A percentile compares a stretch with the other conserved stretches of the same genome.
phyloP scores from a whole-genome alignment of 2,797 vertebrate species.

The Adelosebastes latens region DNA sequence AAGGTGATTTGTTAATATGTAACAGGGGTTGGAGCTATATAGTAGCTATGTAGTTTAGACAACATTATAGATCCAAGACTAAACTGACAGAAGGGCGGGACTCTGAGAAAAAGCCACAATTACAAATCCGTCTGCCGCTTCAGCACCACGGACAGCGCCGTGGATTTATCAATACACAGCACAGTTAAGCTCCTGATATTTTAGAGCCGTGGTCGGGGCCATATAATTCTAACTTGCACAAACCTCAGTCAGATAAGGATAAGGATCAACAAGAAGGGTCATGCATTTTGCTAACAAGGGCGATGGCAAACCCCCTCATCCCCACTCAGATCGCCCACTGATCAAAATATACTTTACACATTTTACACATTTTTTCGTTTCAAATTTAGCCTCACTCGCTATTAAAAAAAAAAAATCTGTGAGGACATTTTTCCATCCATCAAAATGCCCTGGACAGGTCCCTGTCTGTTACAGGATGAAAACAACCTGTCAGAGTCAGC shows the following conservation, averaged over 20 bases:
- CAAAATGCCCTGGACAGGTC: neutral
- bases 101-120: neutral
- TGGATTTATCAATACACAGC: neutral
- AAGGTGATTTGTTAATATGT: neutral
- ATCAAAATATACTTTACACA: neutral
- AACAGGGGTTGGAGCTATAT: too few species aligned
- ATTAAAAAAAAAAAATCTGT: neutral
- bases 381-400: neutral
- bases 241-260: neutral
- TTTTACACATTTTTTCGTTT: neutral
- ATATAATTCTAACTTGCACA: neutral
- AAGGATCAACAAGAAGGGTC: too few species aligned
- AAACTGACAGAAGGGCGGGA: neutral
- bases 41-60: too few species aligned
- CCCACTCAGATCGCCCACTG: neutral
- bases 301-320: neutral
- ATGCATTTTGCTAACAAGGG: too few species aligned
- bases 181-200: neutral
- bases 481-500: neutral
- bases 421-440: neutral
- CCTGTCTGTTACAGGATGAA: neutral
- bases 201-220: neutral
- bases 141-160: neutral
- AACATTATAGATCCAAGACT: too few species aligned
- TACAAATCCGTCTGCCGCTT: neutral